Evolutionary conservation across 2,797 vertebrate genomes (phyloP).

Genomic region (Acridotheres tristis): DNA sequence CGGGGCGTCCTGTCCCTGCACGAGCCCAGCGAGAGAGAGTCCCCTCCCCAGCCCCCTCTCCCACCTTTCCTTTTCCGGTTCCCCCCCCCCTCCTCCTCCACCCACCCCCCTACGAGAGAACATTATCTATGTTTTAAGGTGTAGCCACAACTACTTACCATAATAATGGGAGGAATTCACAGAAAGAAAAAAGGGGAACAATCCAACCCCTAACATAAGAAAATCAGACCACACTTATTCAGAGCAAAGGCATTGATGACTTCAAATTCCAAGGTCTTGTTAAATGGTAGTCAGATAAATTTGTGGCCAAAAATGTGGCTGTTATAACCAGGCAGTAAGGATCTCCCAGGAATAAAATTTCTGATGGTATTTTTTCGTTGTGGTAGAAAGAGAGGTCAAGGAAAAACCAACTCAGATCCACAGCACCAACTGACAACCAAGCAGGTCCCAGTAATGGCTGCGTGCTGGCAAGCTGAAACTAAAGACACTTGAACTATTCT

Average conservation of each 20-base stretch:
- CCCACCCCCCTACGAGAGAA: too few relatives aligned
- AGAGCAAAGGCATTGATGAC: not conserved
- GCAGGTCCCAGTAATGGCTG: not conserved
- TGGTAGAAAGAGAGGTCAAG: not conserved
- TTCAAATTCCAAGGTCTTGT: not conserved
- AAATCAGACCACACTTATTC: not conserved
- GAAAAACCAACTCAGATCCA: not conserved
- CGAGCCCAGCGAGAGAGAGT: too few relatives aligned
- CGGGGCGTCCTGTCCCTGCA: too few relatives aligned
- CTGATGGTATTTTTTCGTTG: not conserved
- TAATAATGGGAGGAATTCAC: too few relatives aligned
- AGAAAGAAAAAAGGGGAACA: too few relatives aligned
- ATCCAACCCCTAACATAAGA: too few relatives aligned
- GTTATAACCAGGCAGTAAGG: not conserved
- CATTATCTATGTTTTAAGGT: too few relatives aligned
- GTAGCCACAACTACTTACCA: too few relatives aligned
- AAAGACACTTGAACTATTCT: not conserved
- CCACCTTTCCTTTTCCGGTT: too few relatives aligned
- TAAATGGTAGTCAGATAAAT: not conserved
- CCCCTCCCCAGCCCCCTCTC: too few relatives aligned
- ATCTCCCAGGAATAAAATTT: not conserved
- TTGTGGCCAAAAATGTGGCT: not conserved
- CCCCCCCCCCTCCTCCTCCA: too few relatives aligned
- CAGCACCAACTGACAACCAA: not conserved
- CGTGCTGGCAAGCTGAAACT: not conserved